phyloP scores from a whole-genome alignment of 2,797 vertebrate species.

The Heteromormyrus szaboi region DNA sequence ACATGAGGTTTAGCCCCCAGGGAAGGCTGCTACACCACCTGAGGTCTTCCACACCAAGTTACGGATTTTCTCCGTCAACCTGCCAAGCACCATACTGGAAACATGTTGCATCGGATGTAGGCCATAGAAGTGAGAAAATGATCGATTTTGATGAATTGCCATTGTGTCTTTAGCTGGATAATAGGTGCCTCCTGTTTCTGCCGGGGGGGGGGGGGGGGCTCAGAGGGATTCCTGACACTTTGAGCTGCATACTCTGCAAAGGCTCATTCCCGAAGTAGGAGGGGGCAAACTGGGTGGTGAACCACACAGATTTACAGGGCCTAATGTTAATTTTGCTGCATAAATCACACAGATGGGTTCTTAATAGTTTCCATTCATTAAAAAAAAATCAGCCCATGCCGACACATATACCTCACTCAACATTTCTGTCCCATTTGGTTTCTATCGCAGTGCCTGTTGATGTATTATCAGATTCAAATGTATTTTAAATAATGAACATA shows the following conservation, averaged over 20 bases:
- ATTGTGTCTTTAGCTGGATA: constrained; percentile 37
- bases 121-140: constrained; percentile 24
- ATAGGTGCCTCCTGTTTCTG: constrained; percentile 38
- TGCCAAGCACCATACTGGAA: constrained; percentile 20
- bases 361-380: background rate
- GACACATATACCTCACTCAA: background rate
- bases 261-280: background rate
- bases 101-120: constrained; percentile 26
- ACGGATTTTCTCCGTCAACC: constrained; percentile 9
- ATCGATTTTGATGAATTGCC: constrained; percentile 29
- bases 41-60: background rate
- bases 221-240: background rate
- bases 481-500: background rate
- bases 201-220: background rate
- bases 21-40: background rate
- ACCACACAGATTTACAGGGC: background rate
- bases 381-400: background rate
- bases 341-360: constrained; percentile 7
- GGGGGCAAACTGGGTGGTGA: background rate
- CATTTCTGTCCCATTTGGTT: background rate
- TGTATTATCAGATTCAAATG: background rate
- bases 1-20: background rate
- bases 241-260: background rate
- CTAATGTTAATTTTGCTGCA: background rate
- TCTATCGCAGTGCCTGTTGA: background rate